phyloP scores from a whole-genome alignment of 2,797 vertebrate species.

The Ceryle rudis region DNA sequence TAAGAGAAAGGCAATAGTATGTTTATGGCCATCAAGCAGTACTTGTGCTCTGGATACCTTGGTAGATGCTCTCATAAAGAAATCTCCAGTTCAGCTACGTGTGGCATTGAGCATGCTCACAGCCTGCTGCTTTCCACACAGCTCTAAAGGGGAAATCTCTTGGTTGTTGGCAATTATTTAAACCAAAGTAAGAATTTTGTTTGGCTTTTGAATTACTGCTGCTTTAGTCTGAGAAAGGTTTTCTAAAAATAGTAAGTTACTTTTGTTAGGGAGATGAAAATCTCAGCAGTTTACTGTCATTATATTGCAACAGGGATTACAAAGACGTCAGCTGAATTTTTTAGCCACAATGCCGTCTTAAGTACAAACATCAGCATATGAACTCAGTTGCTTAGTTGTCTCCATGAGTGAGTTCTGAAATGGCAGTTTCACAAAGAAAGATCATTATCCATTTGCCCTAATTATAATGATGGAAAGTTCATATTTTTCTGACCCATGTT shows the following conservation, averaged over 20 bases:
- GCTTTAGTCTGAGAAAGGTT: not conserved
- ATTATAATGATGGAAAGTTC: not conserved
- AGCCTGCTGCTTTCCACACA: not conserved
- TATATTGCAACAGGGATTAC: not conserved
- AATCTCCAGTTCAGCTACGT: not conserved
- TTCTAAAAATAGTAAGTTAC: not conserved
- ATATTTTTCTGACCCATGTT: not conserved
- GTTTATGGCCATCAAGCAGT: not conserved
- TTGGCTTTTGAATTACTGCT: not conserved
- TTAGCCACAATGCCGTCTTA: not conserved
- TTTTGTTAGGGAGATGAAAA: not conserved
- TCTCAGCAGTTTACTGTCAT: not conserved
- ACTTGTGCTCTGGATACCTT: not conserved
- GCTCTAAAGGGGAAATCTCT: not conserved
- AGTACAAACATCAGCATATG: not conserved
- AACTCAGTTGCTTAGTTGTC: not conserved
- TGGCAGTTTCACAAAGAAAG: not conserved
- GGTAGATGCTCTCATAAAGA: not conserved
- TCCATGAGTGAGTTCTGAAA: not conserved
- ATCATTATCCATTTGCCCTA: not conserved
- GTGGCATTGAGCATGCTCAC: constrained; percentile 22
- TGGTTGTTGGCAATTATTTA: not conserved
- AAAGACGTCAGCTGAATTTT: not conserved
- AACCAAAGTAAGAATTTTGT: not conserved
- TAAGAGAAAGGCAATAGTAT: not conserved